Conservation (phyloP, 2,888 invertebrate species). For the Apotomis capreana region DNA sequence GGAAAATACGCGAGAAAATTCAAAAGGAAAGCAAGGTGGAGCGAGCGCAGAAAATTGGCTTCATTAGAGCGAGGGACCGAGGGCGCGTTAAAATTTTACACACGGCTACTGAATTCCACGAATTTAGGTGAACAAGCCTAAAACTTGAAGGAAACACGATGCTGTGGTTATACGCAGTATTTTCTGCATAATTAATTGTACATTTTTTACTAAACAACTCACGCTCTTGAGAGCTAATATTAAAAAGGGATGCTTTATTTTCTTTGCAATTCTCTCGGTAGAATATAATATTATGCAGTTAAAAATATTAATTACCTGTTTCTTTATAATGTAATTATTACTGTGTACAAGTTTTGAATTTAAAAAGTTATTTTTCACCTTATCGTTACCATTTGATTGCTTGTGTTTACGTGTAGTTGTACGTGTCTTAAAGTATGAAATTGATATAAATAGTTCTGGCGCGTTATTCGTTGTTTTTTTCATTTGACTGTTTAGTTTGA, state of each 20-base stretch:
- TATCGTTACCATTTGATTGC: too few relatives aligned
- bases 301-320: too few relatives aligned
- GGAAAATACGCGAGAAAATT: slow-evolving; percentile 80
- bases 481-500: too few relatives aligned
- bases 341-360: too few relatives aligned
- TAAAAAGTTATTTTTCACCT: too few relatives aligned
- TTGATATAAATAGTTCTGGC: too few relatives aligned
- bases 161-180: slow-evolving; percentile 16
- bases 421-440: too few relatives aligned
- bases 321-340: too few relatives aligned
- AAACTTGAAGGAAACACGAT: slow-evolving; percentile 17
- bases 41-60: slow-evolving; percentile 79
- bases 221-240: not conserved
- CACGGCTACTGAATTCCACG: slow-evolving; percentile 51
- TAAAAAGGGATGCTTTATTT: not conserved
- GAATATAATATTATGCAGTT: not conserved
- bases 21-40: slow-evolving; percentile 77
- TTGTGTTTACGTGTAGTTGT: too few relatives aligned
- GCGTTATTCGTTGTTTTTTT: too few relatives aligned
- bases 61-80: slow-evolving; percentile 76
- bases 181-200: slow-evolving; percentile 16
- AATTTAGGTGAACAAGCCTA: slow-evolving; percentile 20
- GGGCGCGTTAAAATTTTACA: slow-evolving; percentile 60
- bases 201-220: slow-evolving; percentile 5
- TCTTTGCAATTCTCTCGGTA: not conserved